Base-by-base conservation (phyloP, 2,113 vertebrate species). In the Theristicus caerulescens region DNA sequence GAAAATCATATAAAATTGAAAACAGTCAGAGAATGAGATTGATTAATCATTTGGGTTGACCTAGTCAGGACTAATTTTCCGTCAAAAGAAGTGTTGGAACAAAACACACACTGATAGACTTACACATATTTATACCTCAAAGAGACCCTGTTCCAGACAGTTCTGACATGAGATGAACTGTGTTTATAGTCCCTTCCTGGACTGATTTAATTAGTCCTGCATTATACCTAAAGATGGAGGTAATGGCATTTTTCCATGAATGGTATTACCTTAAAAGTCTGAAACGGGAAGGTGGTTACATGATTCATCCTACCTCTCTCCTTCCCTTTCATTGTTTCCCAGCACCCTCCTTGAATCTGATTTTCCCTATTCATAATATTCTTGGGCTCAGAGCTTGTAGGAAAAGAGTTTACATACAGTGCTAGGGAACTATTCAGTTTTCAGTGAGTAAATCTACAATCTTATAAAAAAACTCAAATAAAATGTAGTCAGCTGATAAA, bases 401-500 rank as follows among this genome's bases (percentile, higher is more conserved):
- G 57, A 88, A 69, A 95, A 89, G 38, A 69, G 46, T 94, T 25
- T 61, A 46, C n/a, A 15, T 44, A 32, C 44, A 72, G 71, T 73
- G 72, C n/a, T 88, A 81, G 76, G 87, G 81, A 88, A 73, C 88
- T 93, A 72, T 31, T 92, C 69, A 46, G 34, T 96, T 93, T 96
- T 96, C 88, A 83, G 71, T 91, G 72, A 96, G 93, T 95, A 96
- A 94, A 96, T 92, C 89, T 67, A 70, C 61, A 90, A 79, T 94
- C 61, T 87, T 96, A 38, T 62, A 81, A 77, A 59, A 77, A 90
- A 82, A 92, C 32, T 90, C 67, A 93, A 84, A 97, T 94, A 96
- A 96, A 96, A 94, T 42, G 32, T 86, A 94, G 71, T 89, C 78
- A 97, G 49, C 69, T 69, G 71, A 91, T 94, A 93, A 90, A 93